Base-by-base conservation (phyloP, 2,113 vertebrate genomes). In the Malurus cyaneus region DNA sequence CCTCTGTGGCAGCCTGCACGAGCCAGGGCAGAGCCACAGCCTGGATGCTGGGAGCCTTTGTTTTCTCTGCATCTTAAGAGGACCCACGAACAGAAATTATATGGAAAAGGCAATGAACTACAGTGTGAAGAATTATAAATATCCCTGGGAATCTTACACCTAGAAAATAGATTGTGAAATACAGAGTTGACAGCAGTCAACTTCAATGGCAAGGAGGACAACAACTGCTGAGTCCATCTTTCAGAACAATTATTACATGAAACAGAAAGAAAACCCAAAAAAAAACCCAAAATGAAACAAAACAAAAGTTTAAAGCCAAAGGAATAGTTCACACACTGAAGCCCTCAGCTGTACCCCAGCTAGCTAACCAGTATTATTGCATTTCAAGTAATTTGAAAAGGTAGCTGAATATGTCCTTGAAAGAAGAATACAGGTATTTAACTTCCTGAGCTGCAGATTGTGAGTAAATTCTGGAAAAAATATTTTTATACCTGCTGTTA, bases 1-100 rank as follows among this genome's bases (percentile, higher is more conserved):
- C 11, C 4, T 3, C 23, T 71, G 14, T 29, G 42, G 9, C 47
- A 74, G 5, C 1, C 3, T 47, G 42, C 4, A 2, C 0, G 1
- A 89, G 15, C 14, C 50, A 57, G 32, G 17, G 32, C 1, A 3
- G 18, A 64, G 39, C 4, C 26, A 71, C 0, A 1, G 64, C 44
- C 36, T 2, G 5, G 61, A 39, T 24, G 6, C 12, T 39, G 12
- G 18, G 23, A 18, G 14, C 1, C 1, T 52, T 49, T 28, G 12
- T 44, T 57, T 81, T 41, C 56, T 28, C 18, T 54, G n/a, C 19
- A 31, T 31, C 41, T 79, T 57, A 42, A 49, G 36, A 57, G 29
- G 41, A 65, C n/a, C 17, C 1, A n/a, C 0, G 11, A 3, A 25
- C 2, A 69, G 34, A 60, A 92, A 80, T 69, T 5, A 28, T 1